phyloP scores from a whole-genome alignment of 2,888 invertebrate species.

The Ectemnius continuus region DNA sequence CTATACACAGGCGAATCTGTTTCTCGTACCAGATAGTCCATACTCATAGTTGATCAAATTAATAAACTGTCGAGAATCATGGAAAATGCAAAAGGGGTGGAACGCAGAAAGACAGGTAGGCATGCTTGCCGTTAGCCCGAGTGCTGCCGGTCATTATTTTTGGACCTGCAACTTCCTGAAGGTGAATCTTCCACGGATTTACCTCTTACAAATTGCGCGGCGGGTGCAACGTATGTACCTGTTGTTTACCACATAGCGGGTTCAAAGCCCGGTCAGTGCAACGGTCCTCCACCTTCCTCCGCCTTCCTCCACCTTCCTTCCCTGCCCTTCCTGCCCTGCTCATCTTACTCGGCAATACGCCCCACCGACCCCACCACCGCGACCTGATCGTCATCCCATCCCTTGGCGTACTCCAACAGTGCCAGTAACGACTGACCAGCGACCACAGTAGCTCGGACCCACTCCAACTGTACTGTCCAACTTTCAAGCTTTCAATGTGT shows the following conservation, averaged over 20 bases:
- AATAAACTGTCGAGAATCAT: too few species aligned
- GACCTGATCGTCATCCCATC: slow-evolving; percentile 51
- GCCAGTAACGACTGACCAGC: slow-evolving; percentile 56
- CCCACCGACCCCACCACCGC: slow-evolving; percentile 35
- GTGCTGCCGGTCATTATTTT: slow-evolving; percentile 56
- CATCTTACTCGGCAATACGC: slow-evolving; percentile 30
- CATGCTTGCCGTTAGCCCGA: slow-evolving; percentile 43
- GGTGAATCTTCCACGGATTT: slow-evolving; percentile 45
- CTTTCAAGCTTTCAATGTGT: too few species aligned
- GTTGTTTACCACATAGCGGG: slow-evolving; percentile 76
- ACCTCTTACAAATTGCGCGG: slow-evolving; percentile 70
- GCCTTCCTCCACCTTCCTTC: too few species aligned
- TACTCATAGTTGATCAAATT: too few species aligned
- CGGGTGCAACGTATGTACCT: slow-evolving; percentile 74
- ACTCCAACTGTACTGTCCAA: too few species aligned
- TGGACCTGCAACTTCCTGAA: slow-evolving; percentile 45
- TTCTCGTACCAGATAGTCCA: too few species aligned
- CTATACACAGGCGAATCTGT: too few species aligned
- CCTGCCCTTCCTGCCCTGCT: slow-evolving; percentile 44
- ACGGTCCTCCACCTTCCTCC: slow-evolving; percentile 64
- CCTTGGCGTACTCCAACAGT: slow-evolving; percentile 39
- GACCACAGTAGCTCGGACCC: slow-evolving; percentile 57
- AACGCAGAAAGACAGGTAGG: slow-evolving; percentile 4
- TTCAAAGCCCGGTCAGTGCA: slow-evolving; percentile 77
- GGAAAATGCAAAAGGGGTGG: slow-evolving; percentile 3